A percentile compares a stretch with the other conserved stretches of the same genome.
These are phyloP conservation scores for Melolontha melolontha DNA, from an alignment of 2,888 invertebrate species.

Conservation along the genomic window DNA sequence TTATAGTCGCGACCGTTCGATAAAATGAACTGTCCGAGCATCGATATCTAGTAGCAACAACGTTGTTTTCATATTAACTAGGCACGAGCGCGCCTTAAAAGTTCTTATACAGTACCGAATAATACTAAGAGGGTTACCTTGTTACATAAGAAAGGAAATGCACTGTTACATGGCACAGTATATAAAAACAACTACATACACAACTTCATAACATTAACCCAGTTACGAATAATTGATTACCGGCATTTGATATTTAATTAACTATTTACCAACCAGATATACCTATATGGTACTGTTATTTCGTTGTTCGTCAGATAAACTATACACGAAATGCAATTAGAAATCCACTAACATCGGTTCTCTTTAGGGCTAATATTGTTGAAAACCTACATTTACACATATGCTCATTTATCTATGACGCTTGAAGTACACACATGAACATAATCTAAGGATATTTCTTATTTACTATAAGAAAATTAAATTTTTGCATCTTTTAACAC, in stretches of 20 bases:
- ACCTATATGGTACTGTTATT: slow-evolving; percentile 23
- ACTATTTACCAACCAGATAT: slow-evolving; percentile 34
- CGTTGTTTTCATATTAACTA: slow-evolving; percentile 24
- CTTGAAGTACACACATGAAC: too few species aligned
- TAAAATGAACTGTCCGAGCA: slow-evolving; percentile 3
- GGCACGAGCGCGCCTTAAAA: slow-evolving; percentile 13
- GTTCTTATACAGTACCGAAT: slow-evolving; percentile 21
- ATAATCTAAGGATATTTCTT: too few species aligned
- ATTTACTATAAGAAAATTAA: too few species aligned
- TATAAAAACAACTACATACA: background rate
- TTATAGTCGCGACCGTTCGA: slow-evolving; percentile 13
- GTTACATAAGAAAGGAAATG: slow-evolving; percentile 41
- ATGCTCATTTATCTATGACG: background rate
- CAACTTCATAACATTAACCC: slow-evolving; percentile 42
- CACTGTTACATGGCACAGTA: slow-evolving; percentile 21
- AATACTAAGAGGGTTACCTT: slow-evolving; percentile 38
- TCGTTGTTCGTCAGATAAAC: slow-evolving; percentile 27
- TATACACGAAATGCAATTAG: slow-evolving; percentile 19
- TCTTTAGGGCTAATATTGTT: slow-evolving; percentile 10
- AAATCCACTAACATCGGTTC: slow-evolving; percentile 1
- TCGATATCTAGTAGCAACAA: slow-evolving; percentile 17
- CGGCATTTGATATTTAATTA: slow-evolving; percentile 40
- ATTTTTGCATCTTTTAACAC: too few species aligned
- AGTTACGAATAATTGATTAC: slow-evolving; percentile 42
- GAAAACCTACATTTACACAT: slow-evolving; percentile 14